Base-by-base conservation (phyloP, 2,113 vertebrate genomes). In the Rhagologus leucostigma region DNA sequence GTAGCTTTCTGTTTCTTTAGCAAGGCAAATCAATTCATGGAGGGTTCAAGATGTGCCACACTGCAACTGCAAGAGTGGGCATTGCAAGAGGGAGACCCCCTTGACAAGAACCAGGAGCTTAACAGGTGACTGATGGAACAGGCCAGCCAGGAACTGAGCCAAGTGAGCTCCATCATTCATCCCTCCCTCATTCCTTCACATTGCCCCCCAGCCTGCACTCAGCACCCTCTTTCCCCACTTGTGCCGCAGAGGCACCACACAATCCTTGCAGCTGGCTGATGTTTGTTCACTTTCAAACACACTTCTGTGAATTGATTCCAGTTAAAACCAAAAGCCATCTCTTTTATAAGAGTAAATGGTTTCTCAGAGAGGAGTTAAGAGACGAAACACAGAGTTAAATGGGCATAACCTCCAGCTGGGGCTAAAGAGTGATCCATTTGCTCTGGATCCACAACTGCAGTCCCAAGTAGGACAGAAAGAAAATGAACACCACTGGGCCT, bases 211-310 rank as follows among this genome's bases (percentile, higher is more conserved):
- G 24, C 9, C 21, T 15, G 12, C 29, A 13, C 8, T 39, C n/a
- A 42, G 19, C 23, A 3, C 30, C 10, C 16, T 41, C 35, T 16
- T 21, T 24, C 6, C 23, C 15, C 15, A 32, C 26, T 13, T 4
- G 17, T 8, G 12, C 42, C 7, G 0, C 69, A 56, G 26, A 14
- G 21, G 46, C 56, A 35, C 10, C 1, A 1, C 33, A 30, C 23
- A 55, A 11, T 33, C 4, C 0, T 19, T 39, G 55, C 15, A 64
- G 26, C 12, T 2, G 1, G 16, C 30, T 30, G 47, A 33, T 37
- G 41, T 39, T 21, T 47, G 35, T 33, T 42, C 44, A 11, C 26
- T 71, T 83, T 67, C 69, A 50, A 63, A n/a, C 7, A 7, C 76
- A 46, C 37, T 70, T 81, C 91, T 63, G n/a, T 39, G 21, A 63